phyloP scores from a whole-genome alignment of 2,113 vertebrate species.

The Tyto alba region DNA sequence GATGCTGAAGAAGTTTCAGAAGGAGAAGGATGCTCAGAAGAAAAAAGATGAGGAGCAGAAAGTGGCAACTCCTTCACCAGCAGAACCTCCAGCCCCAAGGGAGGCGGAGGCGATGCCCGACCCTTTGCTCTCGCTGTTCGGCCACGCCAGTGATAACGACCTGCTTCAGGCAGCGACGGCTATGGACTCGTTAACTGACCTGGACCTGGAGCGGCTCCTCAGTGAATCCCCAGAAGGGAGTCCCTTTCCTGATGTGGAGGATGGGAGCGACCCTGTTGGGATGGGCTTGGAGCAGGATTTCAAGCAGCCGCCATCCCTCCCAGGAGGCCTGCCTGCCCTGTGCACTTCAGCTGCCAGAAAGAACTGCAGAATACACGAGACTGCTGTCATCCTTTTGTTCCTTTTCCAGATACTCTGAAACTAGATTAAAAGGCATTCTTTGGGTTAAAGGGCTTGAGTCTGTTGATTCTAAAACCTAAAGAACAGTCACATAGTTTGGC shows the following conservation, averaged over 20 bases:
- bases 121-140: conserved; percentile 81
- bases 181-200: conserved; percentile 78
- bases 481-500: fast-evolving
- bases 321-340: conserved; percentile 78
- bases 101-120: conserved; percentile 70
- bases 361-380: not conserved
- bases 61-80: not conserved
- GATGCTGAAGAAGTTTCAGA: conserved; percentile 90
- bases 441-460: not conserved
- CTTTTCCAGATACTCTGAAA: not conserved
- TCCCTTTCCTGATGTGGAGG: conserved; percentile 69
- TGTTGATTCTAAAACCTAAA: not conserved
- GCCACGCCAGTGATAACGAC: conserved; percentile 78
- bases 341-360: not conserved
- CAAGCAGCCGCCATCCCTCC: conserved; percentile 73
- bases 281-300: conserved; percentile 65
- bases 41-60: conserved; percentile 66
- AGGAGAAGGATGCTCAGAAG: conserved; percentile 84
- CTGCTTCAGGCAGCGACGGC: conserved; percentile 85
- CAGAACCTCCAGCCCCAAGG: conserved; percentile 27
- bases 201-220: conserved; percentile 83
- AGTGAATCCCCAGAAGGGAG: conserved; percentile 75
- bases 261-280: conserved; percentile 60
- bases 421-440: not conserved
- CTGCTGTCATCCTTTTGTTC: not conserved